These are phyloP conservation scores for Antrozous pallidus DNA, from an alignment of 2,797 vertebrate genomes.

Conservation along the genomic window DNA sequence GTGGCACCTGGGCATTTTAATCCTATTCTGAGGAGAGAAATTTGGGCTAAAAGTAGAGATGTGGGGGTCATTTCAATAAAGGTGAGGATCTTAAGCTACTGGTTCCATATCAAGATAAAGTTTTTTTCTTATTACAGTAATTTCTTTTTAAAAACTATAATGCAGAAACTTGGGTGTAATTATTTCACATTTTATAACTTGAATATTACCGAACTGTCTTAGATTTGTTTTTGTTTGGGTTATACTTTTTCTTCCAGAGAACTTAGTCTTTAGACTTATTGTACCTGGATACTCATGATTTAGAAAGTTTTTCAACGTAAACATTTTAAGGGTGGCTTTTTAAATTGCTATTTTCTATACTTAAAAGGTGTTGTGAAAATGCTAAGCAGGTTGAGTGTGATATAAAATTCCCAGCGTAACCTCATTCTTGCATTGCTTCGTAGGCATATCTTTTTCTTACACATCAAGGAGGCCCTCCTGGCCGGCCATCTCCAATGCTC, in stretches of 20 bases:
- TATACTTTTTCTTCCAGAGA: neutral
- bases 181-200: neutral
- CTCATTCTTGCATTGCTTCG: conserved; percentile 26
- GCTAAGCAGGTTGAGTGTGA: neutral
- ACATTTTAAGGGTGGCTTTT: neutral
- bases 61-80: neutral
- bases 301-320: neutral
- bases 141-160: neutral
- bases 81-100: neutral
- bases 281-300: neutral
- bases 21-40: neutral
- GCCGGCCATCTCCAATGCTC: conserved; percentile 93
- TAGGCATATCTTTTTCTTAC: conserved; percentile 96
- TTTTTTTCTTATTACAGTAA: neutral
- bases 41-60: neutral
- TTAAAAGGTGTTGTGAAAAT: neutral
- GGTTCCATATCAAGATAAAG: neutral
- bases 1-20: neutral
- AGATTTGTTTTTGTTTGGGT: neutral
- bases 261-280: neutral
- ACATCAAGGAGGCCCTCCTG: conserved; percentile 96
- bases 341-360: neutral
- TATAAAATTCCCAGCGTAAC: neutral
- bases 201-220: neutral
- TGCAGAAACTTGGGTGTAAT: neutral